phyloP scores from a whole-genome alignment of 1,140 invertebrate species.

The Euglossa dilemma region DNA sequence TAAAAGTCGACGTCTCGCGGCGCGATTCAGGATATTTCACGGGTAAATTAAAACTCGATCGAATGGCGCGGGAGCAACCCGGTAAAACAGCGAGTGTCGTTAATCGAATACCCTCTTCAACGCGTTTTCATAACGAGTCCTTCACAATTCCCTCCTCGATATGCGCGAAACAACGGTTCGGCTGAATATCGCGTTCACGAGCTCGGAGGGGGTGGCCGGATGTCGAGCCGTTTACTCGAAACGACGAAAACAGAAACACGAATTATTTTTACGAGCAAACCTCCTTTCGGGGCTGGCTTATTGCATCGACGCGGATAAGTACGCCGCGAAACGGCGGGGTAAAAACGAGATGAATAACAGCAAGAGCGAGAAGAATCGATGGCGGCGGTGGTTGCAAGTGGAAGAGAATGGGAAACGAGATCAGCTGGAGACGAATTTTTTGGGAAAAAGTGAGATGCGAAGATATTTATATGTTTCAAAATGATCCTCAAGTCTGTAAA shows the following conservation, averaged over 20 bases:
- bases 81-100: neutral
- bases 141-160: slow-evolving; percentile 8
- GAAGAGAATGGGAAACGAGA: slow-evolving; percentile 15
- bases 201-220: neutral
- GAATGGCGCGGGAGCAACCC: too few relatives aligned
- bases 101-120: slow-evolving; percentile 29
- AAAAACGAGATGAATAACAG: slow-evolving; percentile 14
- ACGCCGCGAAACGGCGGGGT: neutral
- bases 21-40: neutral
- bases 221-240: slow-evolving; percentile 16
- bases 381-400: too few relatives aligned
- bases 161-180: neutral
- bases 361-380: neutral
- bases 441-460: neutral
- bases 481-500: too few relatives aligned
- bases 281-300: neutral
- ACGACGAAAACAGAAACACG: neutral
- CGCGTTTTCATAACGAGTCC: slow-evolving; percentile 21
- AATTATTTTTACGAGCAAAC: neutral
- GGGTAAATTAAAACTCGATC: slow-evolving; percentile 4
- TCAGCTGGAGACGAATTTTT: neutral
- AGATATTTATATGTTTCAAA: slow-evolving; percentile 55
- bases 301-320: slow-evolving; percentile 1
- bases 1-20: neutral
- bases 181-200: neutral